These are phyloP conservation scores for Oncorhynchus nerka DNA, from an alignment of 2,113 vertebrate genomes.

Conservation along the genomic window DNA sequence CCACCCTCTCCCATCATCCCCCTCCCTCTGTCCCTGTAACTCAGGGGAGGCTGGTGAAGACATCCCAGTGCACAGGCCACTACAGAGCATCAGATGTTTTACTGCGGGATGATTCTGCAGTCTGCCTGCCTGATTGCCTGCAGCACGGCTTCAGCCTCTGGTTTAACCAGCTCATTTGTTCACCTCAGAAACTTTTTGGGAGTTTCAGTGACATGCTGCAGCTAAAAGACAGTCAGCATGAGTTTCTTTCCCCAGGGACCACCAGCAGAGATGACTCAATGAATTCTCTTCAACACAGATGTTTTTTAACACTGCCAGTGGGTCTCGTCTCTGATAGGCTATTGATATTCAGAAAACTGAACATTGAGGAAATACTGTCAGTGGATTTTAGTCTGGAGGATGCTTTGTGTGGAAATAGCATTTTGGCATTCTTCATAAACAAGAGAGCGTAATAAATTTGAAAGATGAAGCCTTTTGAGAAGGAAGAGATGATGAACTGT, in stretches of 20 bases:
- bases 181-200: conserved; percentile 33
- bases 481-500: conserved; percentile 10
- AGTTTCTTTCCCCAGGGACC: conserved; percentile 25
- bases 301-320: conserved; percentile 23
- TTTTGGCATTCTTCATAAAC: conserved; percentile 14
- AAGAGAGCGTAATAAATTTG: not conserved
- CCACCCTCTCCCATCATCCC: conserved; percentile 5
- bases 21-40: conserved; percentile 53
- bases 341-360: conserved; percentile 22
- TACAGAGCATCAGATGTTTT: conserved; percentile 41
- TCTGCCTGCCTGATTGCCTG: conserved; percentile 18
- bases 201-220: conserved; percentile 34
- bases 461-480: not conserved
- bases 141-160: conserved; percentile 32
- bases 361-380: not conserved
- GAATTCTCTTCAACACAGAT: conserved; percentile 23
- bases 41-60: conserved; percentile 57
- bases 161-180: conserved; percentile 54
- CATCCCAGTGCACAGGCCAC: conserved; percentile 59
- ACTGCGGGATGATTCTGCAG: not conserved
- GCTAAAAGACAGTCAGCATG: conserved; percentile 29
- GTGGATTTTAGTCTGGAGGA: not conserved
- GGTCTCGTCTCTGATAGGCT: conserved; percentile 17
- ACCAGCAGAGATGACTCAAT: conserved; percentile 32
- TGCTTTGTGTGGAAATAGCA: not conserved